phyloP scores from a whole-genome alignment of 2,797 vertebrate species.

The Scolopax bukidnonensis region DNA sequence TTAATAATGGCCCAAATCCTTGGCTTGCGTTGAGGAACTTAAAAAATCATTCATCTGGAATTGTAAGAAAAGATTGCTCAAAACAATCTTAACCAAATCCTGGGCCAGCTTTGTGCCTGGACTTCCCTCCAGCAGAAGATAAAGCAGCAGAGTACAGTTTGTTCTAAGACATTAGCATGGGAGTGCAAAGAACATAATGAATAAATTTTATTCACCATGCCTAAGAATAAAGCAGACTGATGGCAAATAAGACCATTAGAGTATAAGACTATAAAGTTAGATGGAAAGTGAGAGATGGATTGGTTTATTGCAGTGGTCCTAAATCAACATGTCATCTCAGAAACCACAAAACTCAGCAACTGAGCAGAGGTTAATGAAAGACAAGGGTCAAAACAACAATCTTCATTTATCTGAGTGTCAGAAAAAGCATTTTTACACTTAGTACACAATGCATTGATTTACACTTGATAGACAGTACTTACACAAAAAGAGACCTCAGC shows the following conservation, averaged over 20 bases:
- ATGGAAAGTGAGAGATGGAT: slow-evolving; percentile 37
- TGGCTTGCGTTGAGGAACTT: slow-evolving; percentile 20
- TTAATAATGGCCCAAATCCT: slow-evolving; percentile 28
- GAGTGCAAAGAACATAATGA: slow-evolving; percentile 41
- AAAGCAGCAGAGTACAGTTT: slow-evolving; percentile 36
- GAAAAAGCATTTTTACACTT: slow-evolving; percentile 36
- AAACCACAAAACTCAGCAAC: slow-evolving; percentile 55
- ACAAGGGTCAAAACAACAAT: slow-evolving; percentile 29
- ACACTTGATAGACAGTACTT: background rate
- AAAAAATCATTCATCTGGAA: slow-evolving; percentile 2
- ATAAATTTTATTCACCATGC: slow-evolving; percentile 39
- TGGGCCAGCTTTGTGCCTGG: slow-evolving; percentile 49
- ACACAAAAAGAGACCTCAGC: slow-evolving; percentile 8
- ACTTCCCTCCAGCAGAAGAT: slow-evolving; percentile 24
- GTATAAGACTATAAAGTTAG: slow-evolving; percentile 49
- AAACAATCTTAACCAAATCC: slow-evolving; percentile 33
- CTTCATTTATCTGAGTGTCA: slow-evolving; percentile 13
- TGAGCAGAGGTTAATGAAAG: slow-evolving; percentile 35
- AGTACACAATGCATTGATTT: background rate
- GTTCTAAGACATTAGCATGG: slow-evolving; percentile 50
- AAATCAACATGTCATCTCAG: slow-evolving; percentile 47
- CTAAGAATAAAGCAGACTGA: slow-evolving; percentile 33
- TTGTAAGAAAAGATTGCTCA: slow-evolving; percentile 18
- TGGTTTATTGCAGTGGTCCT: slow-evolving; percentile 18
- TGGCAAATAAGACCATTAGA: slow-evolving; percentile 55